phyloP scores from a whole-genome alignment of 2,888 invertebrate species.

The Mimas tiliae region DNA sequence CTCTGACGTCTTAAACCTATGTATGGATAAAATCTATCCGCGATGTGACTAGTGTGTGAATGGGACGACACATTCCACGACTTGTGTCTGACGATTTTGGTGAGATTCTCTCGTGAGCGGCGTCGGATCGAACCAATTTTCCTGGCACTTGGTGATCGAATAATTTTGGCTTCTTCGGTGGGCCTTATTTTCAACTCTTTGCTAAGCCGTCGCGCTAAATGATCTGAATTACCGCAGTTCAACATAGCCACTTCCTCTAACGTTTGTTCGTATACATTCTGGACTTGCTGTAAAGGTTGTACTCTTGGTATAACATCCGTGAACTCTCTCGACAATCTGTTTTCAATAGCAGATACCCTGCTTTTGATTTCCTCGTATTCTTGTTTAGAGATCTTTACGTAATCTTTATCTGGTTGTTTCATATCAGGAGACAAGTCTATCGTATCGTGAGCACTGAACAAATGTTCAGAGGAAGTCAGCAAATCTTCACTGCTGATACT shows the following conservation, averaged over 20 bases:
- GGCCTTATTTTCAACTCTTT: conserved; percentile 90
- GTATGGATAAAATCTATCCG: conserved; percentile 81
- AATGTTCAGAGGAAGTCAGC: conserved; percentile 72
- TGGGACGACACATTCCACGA: conserved; percentile 86
- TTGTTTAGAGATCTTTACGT: conserved; percentile 88
- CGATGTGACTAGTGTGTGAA: conserved; percentile 68
- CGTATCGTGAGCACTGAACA: conserved; percentile 76
- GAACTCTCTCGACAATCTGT: conserved; percentile 88
- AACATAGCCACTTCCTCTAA: conserved; percentile 88
- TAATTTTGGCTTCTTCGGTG: conserved; percentile 88
- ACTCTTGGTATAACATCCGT: conserved; percentile 75
- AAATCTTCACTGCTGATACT: conserved; percentile 76
- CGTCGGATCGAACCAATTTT: conserved; percentile 91
- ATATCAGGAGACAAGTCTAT: conserved; percentile 72
- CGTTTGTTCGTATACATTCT: conserved; percentile 90
- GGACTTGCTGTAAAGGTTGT: conserved; percentile 86
- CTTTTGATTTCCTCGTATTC: conserved; percentile 92
- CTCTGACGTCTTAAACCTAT: conserved; percentile 77
- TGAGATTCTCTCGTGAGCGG: conserved; percentile 87
- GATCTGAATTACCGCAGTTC: conserved; percentile 87
- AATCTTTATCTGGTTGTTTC: conserved; percentile 82
- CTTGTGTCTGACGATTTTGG: conserved; percentile 85
- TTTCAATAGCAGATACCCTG: conserved; percentile 89
- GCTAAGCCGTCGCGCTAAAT: conserved; percentile 88
- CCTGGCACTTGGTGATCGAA: conserved; percentile 91